A percentile compares a stretch with the other conserved stretches of the same genome.
phyloP scores from a whole-genome alignment of 2,888 invertebrate genomes.

The Rhingia rostrata region DNA sequence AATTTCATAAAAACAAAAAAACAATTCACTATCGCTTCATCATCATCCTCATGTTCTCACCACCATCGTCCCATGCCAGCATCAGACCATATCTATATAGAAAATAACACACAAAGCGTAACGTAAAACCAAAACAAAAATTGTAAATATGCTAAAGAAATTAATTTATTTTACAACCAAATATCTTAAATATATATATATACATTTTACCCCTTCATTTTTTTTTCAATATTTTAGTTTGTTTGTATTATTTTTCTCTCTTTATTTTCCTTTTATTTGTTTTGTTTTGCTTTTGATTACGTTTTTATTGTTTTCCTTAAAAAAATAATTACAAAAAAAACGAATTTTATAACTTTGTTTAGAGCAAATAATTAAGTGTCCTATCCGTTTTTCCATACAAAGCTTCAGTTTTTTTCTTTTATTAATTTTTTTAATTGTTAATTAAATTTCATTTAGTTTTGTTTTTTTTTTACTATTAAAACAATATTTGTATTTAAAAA shows the following conservation, averaged over 20 bases:
- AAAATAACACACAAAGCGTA: slow-evolving; percentile 73
- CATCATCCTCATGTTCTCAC: slow-evolving; percentile 70
- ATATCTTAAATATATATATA: slow-evolving; percentile 14
- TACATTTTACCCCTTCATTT: slow-evolving; percentile 41
- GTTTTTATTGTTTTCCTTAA: slow-evolving; percentile 42
- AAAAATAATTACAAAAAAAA: slow-evolving; percentile 46
- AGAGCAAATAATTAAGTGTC: slow-evolving; percentile 59
- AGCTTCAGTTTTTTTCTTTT: slow-evolving; percentile 36
- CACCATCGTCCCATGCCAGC: slow-evolving; percentile 64
- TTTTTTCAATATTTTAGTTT: slow-evolving; percentile 22
- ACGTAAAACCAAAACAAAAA: slow-evolving; percentile 53
- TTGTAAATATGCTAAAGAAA: slow-evolving; percentile 70
- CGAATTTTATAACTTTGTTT: slow-evolving; percentile 73
- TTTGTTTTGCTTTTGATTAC: slow-evolving; percentile 71
- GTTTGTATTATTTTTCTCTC: slow-evolving; percentile 54
- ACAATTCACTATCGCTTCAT: slow-evolving; percentile 61
- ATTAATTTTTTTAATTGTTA: slow-evolving; percentile 35
- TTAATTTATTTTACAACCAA: slow-evolving; percentile 26
- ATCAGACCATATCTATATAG: slow-evolving; percentile 62
- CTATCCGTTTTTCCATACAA: slow-evolving; percentile 35
- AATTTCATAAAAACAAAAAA: slow-evolving; percentile 47
- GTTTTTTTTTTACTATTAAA: slow-evolving; percentile 39
- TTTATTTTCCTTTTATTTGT: slow-evolving; percentile 60
- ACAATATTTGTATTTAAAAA: slow-evolving; percentile 9
- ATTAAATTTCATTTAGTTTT: slow-evolving; percentile 70